Evolutionary conservation across 1,140 invertebrate genomes (phyloP).

Genomic region (Drosophila quadrilineata): DNA sequence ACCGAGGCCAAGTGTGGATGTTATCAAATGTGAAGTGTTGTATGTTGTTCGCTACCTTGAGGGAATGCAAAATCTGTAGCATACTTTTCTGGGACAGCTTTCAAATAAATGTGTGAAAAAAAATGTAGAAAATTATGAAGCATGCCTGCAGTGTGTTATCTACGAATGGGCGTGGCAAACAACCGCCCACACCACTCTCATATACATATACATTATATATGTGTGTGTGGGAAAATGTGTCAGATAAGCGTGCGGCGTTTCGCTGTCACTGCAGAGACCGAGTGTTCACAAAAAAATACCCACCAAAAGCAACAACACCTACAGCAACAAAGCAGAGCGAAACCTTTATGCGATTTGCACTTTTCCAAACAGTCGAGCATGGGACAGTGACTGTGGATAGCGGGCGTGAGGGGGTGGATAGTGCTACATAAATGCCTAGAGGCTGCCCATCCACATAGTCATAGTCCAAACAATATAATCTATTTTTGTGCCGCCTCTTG

Average conservation of each 20-base stretch:
- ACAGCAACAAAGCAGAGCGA: no score
- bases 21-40: not conserved
- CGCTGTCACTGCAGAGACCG: constrained; percentile 49
- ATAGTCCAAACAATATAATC: constrained; percentile 75
- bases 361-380: constrained; percentile 8
- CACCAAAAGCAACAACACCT: constrained; percentile 22
- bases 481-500: constrained; percentile 56
- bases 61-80: constrained; percentile 24
- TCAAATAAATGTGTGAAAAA: constrained; percentile 26
- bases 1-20: not conserved
- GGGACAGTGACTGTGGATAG: not conserved
- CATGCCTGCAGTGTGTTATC: constrained; percentile 52
- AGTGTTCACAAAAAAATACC: no score
- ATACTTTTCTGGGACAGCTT: constrained; percentile 31
- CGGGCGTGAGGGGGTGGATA: not conserved
- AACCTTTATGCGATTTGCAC: constrained; percentile 26
- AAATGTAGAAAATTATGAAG: constrained; percentile 72
- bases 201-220: constrained; percentile 2
- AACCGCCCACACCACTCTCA: constrained; percentile 2
- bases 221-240: constrained; percentile 32
- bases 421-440: constrained; percentile 57
- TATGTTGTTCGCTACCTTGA: no score
- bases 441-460: constrained; percentile 42
- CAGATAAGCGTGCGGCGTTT: constrained; percentile 67
- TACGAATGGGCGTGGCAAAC: constrained; percentile 33